Conservation (phyloP, 2,113 vertebrate genomes). For the Tragulus kanchil region DNA sequence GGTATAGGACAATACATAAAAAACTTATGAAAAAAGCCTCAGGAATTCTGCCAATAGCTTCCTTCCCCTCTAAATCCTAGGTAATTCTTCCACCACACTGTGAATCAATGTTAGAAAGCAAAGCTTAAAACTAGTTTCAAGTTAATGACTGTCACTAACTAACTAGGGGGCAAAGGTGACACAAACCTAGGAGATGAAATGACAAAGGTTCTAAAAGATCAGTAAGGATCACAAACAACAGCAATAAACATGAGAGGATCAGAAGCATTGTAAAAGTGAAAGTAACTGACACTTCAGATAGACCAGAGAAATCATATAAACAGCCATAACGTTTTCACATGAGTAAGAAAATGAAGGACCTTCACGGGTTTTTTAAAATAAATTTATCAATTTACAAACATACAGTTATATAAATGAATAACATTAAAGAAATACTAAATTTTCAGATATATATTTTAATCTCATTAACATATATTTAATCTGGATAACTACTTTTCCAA, state of each 20-base stretch:
- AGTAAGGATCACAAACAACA: constrained; percentile 21
- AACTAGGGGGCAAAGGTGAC: background rate
- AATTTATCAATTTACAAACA: constrained; percentile 30
- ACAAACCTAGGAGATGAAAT: constrained; percentile 31
- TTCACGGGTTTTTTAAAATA: background rate
- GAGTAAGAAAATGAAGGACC: background rate
- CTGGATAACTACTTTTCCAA: constrained; percentile 33
- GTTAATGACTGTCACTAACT: constrained; percentile 30
- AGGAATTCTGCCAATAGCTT: background rate
- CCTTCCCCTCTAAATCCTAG: background rate
- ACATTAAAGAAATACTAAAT: constrained; percentile 32
- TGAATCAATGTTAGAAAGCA: constrained; percentile 59
- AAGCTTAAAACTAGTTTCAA: background rate
- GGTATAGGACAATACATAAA: background rate
- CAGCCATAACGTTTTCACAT: constrained; percentile 16
- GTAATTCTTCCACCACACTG: background rate
- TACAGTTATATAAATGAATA: constrained; percentile 30
- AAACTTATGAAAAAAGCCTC: constrained; percentile 9
- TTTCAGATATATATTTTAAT: constrained; percentile 35
- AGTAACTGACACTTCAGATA: constrained; percentile 15
- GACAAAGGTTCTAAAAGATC: constrained; percentile 41
- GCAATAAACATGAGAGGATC: background rate
- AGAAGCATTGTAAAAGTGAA: background rate
- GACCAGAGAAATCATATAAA: background rate
- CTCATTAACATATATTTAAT: background rate